Base-by-base conservation (phyloP, 2,113 vertebrate species). In the Panthera tigris region DNA sequence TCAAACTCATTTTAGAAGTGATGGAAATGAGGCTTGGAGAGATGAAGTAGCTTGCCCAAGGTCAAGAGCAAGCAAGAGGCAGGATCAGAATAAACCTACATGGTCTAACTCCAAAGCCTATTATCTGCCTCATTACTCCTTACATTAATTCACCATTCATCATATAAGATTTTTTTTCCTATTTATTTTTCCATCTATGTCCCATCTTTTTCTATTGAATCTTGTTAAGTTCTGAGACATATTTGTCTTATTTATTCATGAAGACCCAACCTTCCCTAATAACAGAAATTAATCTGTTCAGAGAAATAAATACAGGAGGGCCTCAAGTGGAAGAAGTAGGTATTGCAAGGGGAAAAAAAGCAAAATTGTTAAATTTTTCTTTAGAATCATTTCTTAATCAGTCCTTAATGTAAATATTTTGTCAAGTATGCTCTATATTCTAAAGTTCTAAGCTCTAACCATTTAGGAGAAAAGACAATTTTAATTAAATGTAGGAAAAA, bases 281-380 rank as follows among this genome's bases (percentile, higher is more conserved):
- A 83, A n/a, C 11, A 50, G 0, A 74, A 66, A 94, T 33, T 81
- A 89, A 94, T 0, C 39, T n/a, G n/a, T 91, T 76, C 50, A 94
- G 83, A 98, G 97, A 98, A 97, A 96, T 96, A 97, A 97, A 95
- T 81, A 96, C 3, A 81, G 6, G 84, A 98, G 97, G 97, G 57
- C 98, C 98, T 98, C 98, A n/a, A 68, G 97, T 98, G 98, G 97
- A 57, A 95, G 96, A 65, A 96, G 80, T 0, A 39, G 91, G 93
- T 93, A 98, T 41, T 97, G 87, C 96, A 79, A 92, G 74, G 73
- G 5, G 55, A 97, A 96, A 84, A 57, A 95, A 69, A 73, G 25
- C 0, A 41, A 31, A 85, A 29, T 1, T 94, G 52, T 1, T 45
- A 76, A 76, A 2, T 21, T 96, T 94, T 87, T 66, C 55, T 78